These are phyloP conservation scores for Agonopterix heracliana DNA, from an alignment of 2,888 invertebrate genomes.

Conservation along the genomic window DNA sequence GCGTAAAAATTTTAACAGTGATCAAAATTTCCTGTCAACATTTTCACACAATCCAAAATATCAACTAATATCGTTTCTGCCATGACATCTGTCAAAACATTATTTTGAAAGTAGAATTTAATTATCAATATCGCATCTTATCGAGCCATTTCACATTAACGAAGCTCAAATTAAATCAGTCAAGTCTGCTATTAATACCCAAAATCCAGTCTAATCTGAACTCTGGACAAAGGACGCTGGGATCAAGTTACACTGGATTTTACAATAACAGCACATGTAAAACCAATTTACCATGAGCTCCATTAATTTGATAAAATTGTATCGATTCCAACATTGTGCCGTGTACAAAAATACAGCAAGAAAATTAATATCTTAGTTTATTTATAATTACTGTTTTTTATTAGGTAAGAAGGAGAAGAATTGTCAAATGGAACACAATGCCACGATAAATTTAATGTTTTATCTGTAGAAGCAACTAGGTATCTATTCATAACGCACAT, in stretches of 20 bases:
- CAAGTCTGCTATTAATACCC: too few relatives aligned
- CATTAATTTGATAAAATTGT: too few relatives aligned
- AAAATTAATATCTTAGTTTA: conserved; percentile 27
- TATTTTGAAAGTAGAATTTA: too few relatives aligned
- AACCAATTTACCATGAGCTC: too few relatives aligned
- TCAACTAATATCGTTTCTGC: too few relatives aligned
- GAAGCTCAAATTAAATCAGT: too few relatives aligned
- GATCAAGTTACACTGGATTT: too few relatives aligned
- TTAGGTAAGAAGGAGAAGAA: conserved; percentile 36
- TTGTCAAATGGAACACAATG: conserved; percentile 38
- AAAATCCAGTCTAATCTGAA: too few relatives aligned
- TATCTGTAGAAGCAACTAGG: conserved; percentile 63
- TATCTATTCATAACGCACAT: conserved; percentile 59
- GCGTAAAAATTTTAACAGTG: neutral
- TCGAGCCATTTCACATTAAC: too few relatives aligned
- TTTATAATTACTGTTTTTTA: conserved; percentile 25
- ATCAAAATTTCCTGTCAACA: neutral
- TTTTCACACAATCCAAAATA: neutral
- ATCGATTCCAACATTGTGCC: conserved; percentile 15
- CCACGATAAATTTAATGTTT: conserved; percentile 44
- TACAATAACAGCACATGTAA: neutral
- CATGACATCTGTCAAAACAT: too few relatives aligned
- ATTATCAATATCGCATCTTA: too few relatives aligned
- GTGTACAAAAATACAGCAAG: conserved; percentile 63
- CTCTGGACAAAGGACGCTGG: too few relatives aligned